Percentiles rank a stretch among this genome's conserved stretches.
Evolutionary conservation across 35 echinoderm and acorn worm genomes (phyloP).

Genomic region (Patiria miniata): DNA sequence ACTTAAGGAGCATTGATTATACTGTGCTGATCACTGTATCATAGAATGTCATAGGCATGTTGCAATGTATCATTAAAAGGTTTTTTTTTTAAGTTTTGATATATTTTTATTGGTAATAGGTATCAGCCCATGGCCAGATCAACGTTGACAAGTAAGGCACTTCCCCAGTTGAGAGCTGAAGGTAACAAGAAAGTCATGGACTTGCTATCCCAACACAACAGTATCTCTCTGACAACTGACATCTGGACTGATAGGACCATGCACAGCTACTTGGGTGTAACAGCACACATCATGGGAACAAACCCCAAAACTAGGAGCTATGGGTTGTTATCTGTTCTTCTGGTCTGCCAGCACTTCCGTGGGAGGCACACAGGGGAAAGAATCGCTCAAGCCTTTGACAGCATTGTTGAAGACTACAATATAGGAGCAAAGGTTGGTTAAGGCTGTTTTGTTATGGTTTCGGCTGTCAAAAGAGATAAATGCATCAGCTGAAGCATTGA

Average conservation of each 20-base stretch:
- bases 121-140: slow-evolving; percentile 9
- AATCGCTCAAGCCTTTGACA: slow-evolving; percentile 33
- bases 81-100: not conserved
- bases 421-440: not conserved
- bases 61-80: too few species aligned
- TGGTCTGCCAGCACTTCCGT: slow-evolving; percentile 32
- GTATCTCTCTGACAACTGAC: slow-evolving; percentile 32
- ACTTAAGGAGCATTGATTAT: too few species aligned
- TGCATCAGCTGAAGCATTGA: too few species aligned
- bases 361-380: slow-evolving; percentile 13
- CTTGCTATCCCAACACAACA: not conserved
- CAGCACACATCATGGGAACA: not conserved
- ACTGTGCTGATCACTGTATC: too few species aligned
- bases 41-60: too few species aligned
- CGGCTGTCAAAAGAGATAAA: too few species aligned
- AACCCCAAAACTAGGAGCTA: not conserved
- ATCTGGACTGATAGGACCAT: slow-evolving; percentile 44
- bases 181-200: not conserved
- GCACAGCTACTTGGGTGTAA: slow-evolving; percentile 38
- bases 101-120: too few species aligned
- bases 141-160: not conserved
- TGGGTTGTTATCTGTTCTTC: slow-evolving; percentile 4
- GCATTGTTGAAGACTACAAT: not conserved
- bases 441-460: too few species aligned
- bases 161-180: not conserved